Evolutionary conservation across 2,888 invertebrate genomes (phyloP).

Genomic region (Lysandra coridon): DNA sequence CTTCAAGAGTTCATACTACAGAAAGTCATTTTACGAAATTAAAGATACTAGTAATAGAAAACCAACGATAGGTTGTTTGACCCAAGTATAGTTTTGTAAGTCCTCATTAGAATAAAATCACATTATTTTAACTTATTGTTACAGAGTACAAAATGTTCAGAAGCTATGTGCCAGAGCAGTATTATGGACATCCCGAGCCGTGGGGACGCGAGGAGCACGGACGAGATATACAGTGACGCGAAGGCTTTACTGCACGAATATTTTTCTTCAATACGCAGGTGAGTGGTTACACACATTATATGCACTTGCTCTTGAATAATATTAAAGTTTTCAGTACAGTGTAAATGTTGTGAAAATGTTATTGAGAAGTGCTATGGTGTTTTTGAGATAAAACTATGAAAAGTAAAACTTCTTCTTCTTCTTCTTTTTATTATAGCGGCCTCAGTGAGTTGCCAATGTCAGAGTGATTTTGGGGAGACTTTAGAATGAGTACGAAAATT

Average conservation of each 20-base stretch:
- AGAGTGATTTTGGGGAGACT: too few species aligned
- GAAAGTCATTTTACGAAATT: too few species aligned
- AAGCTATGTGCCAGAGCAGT: slow-evolving; percentile 87
- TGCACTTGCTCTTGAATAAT: slow-evolving; percentile 2
- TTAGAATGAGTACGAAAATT: too few species aligned
- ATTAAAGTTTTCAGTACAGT: neutral
- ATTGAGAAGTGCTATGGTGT: neutral
- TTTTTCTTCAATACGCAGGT: slow-evolving; percentile 94
- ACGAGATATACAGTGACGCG: slow-evolving; percentile 88
- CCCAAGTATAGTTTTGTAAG: too few species aligned
- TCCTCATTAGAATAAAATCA: too few species aligned
- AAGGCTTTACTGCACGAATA: slow-evolving; percentile 94
- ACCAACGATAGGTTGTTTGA: too few species aligned
- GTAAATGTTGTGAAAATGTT: slow-evolving; percentile 4
- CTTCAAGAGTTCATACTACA: too few species aligned
- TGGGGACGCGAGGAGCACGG: slow-evolving; percentile 82
- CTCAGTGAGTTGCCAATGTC: too few species aligned
- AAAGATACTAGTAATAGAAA: too few species aligned
- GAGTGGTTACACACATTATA: slow-evolving; percentile 40
- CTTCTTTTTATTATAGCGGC: too few species aligned
- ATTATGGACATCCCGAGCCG: slow-evolving; percentile 84
- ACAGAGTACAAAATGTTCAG: slow-evolving; percentile 84
- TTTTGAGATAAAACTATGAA: too few species aligned
- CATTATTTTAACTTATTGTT: slow-evolving; percentile 40
- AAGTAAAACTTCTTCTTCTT: too few species aligned